Evolutionary conservation across 30 jellyfish, hydroid and myxozoan genomes (phyloP).

Genomic region (Morbakka virulenta): DNA sequence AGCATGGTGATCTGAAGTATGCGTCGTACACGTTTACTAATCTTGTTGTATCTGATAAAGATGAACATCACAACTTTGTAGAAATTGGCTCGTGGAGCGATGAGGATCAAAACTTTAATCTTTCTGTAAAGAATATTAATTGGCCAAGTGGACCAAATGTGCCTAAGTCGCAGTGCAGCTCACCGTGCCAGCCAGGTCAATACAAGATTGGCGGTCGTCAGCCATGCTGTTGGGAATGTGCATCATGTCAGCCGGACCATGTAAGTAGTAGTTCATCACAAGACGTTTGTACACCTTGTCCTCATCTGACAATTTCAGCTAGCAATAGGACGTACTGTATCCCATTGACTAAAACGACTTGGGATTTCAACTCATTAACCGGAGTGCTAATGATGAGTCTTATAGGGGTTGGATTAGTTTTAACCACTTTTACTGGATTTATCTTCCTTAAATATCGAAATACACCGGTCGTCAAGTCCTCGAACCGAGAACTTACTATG

Average conservation of each 20-base stretch:
- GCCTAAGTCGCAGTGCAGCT: slow-evolving; percentile 42
- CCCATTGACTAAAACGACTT: not conserved
- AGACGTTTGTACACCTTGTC: slow-evolving; percentile 46
- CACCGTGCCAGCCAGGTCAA: slow-evolving; percentile 67
- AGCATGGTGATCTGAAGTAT: slow-evolving; percentile 66
- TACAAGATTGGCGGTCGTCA: slow-evolving; percentile 36
- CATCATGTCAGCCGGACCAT: slow-evolving; percentile 23
- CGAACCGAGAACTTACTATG: slow-evolving; percentile 74
- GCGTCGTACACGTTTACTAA: slow-evolving; percentile 62
- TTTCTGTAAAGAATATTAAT: not conserved
- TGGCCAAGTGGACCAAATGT: not conserved
- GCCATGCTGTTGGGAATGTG: slow-evolving; percentile 84
- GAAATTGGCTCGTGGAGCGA: slow-evolving; percentile 75
- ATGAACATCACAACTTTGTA: not conserved
- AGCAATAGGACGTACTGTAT: slow-evolving; percentile 51
- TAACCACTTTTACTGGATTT: slow-evolving; percentile 15
- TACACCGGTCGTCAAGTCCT: slow-evolving; percentile 86
- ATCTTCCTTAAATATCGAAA: slow-evolving; percentile 58
- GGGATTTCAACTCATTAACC: slow-evolving; percentile 19
- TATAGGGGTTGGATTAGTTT: slow-evolving; percentile 49
- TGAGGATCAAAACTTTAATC: not conserved
- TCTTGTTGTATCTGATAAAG: not conserved
- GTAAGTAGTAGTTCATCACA: slow-evolving; percentile 8
- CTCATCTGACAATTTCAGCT: slow-evolving; percentile 32
- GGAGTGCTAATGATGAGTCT: slow-evolving; percentile 10